phyloP scores from a whole-genome alignment of 1,140 invertebrate species.

The Battus philenor region DNA sequence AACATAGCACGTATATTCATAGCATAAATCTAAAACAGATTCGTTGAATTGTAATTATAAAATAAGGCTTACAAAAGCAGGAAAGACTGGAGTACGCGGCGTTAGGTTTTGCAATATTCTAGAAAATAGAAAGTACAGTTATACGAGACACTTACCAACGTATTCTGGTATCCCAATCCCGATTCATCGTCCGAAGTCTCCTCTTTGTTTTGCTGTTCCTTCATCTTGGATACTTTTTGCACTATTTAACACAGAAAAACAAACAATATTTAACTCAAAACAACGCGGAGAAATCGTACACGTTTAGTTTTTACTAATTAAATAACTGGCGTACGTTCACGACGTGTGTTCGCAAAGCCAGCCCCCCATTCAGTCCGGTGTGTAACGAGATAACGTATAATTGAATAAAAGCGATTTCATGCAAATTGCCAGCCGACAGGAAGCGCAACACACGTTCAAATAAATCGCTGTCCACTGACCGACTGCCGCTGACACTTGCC shows the following conservation, averaged over 20 bases:
- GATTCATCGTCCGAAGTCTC: conserved; percentile 77
- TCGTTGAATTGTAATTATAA: too few species aligned
- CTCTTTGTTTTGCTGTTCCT: conserved; percentile 47
- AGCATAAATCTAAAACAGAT: too few species aligned
- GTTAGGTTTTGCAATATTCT: conserved; percentile 30
- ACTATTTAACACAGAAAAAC: conserved; percentile 42
- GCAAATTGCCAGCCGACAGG: conserved; percentile 53
- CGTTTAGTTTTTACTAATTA: conserved; percentile 32
- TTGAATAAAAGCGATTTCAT: conserved; percentile 68
- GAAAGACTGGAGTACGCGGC: too few species aligned
- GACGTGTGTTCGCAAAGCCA: conserved; percentile 35
- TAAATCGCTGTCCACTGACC: conserved; percentile 48
- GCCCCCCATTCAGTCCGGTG: conserved; percentile 37
- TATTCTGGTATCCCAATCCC: conserved; percentile 86
- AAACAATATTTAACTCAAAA: conserved; percentile 36
- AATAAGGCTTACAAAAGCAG: too few species aligned
- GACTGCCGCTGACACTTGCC: conserved; percentile 52
- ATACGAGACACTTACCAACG: conserved; percentile 81
- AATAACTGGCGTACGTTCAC: conserved; percentile 29
- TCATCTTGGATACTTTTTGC: conserved; percentile 47
- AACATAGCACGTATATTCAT: too few species aligned
- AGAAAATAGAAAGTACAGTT: conserved; percentile 51
- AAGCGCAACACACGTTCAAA: conserved; percentile 50
- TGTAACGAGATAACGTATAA: conserved; percentile 58
- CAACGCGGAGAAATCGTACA: conserved; percentile 24